phyloP scores from a whole-genome alignment of 2,888 invertebrate genomes.

The Chymomyza caudatula region DNA sequence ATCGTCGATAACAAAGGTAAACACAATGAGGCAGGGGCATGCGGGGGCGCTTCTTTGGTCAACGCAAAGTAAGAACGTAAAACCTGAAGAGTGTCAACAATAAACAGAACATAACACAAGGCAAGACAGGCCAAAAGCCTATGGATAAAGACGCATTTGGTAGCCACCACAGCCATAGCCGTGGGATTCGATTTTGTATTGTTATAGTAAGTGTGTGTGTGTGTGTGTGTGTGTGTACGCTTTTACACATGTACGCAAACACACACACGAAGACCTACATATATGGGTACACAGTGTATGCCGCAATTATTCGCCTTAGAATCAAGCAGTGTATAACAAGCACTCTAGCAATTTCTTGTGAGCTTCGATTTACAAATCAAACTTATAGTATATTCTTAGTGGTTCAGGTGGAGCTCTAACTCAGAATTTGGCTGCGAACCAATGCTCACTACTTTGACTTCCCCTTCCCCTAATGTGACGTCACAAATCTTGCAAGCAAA shows the following conservation, averaged over 20 bases:
- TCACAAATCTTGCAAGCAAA: no score
- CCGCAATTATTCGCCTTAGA: conserved; percentile 1
- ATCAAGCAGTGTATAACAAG: no score
- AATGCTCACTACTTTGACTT: no score
- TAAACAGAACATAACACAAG: conserved; percentile 36
- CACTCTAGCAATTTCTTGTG: no score
- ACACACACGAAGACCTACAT: conserved; percentile 19
- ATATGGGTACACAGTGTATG: background rate
- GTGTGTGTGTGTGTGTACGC: conserved; percentile 29
- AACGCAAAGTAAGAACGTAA: background rate
- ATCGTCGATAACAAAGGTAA: conserved; percentile 70
- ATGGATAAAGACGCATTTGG: conserved; percentile 53
- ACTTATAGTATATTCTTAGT: no score
- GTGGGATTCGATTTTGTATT: conserved; percentile 1
- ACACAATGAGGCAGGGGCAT: conserved; percentile 32
- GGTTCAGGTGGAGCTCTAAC: no score
- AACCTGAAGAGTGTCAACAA: conserved; percentile 42
- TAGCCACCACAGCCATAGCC: conserved; percentile 6
- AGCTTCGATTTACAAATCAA: no score
- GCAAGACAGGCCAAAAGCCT: conserved; percentile 7
- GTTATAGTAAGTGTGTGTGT: conserved; percentile 26
- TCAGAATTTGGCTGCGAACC: no score
- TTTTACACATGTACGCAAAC: conserved; percentile 27
- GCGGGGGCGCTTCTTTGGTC: conserved; percentile 14
- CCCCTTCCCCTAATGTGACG: no score